Percentiles rank a stretch among this genome's conserved stretches.
phyloP scores from a whole-genome alignment of 2,797 vertebrate genomes.

The Acanthiza pusilla region DNA sequence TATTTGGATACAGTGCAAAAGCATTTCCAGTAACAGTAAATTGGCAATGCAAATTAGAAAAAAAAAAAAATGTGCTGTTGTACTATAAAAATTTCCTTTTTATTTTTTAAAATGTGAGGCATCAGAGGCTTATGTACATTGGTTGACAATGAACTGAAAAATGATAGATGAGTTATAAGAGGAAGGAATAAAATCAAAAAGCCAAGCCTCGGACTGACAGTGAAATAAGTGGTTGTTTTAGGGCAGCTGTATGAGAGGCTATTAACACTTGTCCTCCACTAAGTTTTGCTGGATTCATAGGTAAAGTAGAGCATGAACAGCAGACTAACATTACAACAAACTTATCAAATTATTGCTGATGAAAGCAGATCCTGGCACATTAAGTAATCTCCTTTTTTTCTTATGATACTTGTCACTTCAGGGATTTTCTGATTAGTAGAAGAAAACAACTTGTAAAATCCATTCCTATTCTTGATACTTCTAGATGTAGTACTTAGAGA shows the following conservation, averaged over 20 bases:
- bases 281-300: neutral
- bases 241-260: neutral
- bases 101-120: neutral
- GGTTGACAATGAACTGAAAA: neutral
- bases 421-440: neutral
- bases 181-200: neutral
- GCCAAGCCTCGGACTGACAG: neutral
- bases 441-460: neutral
- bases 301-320: neutral
- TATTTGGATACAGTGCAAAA: neutral
- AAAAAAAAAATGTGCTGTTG: neutral
- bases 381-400: neutral
- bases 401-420: neutral
- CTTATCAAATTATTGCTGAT: neutral
- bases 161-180: neutral
- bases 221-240: neutral
- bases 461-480: neutral
- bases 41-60: neutral
- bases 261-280: neutral
- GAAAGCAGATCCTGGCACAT: neutral
- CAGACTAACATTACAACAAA: neutral
- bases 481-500: neutral
- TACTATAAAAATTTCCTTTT: neutral
- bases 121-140: neutral
- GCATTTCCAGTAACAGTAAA: neutral